These are phyloP conservation scores for Limnephilus auricula DNA, from an alignment of 2,888 invertebrate species.

Conservation along the genomic window DNA sequence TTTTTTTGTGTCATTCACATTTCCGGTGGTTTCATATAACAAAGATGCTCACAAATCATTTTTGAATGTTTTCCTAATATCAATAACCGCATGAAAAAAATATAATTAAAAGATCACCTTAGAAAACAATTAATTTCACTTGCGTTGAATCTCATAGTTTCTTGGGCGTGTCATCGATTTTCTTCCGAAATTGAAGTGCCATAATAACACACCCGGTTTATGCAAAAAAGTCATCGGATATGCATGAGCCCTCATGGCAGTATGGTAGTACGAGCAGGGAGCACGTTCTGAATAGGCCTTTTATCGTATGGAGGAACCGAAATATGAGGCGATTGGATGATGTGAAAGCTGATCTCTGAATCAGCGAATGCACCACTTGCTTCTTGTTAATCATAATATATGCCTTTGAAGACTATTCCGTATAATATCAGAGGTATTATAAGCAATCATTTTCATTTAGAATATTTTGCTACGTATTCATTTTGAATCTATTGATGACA, in stretches of 20 bases:
- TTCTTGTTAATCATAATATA: background rate
- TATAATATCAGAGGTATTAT: background rate
- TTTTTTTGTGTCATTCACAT: too few relatives aligned
- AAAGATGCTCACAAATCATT: background rate
- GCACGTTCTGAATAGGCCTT: slow-evolving; percentile 59
- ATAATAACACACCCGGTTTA: background rate
- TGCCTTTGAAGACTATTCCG: background rate
- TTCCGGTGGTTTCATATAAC: too few relatives aligned
- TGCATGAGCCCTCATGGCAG: slow-evolving; percentile 48
- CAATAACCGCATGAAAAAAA: background rate
- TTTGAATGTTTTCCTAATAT: background rate
- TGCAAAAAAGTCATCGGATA: slow-evolving; percentile 33
- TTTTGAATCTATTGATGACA: too few relatives aligned
- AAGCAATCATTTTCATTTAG: background rate
- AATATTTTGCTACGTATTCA: too few relatives aligned
- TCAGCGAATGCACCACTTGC: background rate
- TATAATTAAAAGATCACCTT: too few relatives aligned
- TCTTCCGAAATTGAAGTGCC: slow-evolving; percentile 33
- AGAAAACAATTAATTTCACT: background rate
- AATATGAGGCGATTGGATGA: slow-evolving; percentile 47
- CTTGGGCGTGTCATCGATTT: background rate
- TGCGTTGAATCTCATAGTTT: background rate
- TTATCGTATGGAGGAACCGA: slow-evolving; percentile 48
- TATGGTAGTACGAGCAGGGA: background rate
- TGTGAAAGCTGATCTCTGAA: background rate